phyloP scores from a whole-genome alignment of 2,888 invertebrate genomes.

The Pammene fasciana region DNA sequence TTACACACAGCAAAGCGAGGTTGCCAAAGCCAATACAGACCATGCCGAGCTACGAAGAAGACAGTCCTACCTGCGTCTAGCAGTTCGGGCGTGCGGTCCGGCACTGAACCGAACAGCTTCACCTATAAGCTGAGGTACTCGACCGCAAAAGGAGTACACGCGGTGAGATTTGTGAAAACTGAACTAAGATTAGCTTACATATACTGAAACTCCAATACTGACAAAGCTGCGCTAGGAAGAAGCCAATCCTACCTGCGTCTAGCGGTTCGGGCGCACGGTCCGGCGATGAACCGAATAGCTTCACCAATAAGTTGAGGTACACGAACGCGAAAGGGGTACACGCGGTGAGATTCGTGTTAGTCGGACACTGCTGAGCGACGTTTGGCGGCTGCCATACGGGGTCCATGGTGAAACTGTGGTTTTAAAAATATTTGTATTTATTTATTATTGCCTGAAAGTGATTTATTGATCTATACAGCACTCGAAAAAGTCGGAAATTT shows the following conservation, averaged over 20 bases:
- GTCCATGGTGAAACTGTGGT: background rate
- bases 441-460: too few species aligned
- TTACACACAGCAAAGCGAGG: too few species aligned
- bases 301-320: conserved; percentile 7
- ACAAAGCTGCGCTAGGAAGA: too few species aligned
- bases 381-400: conserved; percentile 8
- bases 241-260: background rate
- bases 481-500: too few species aligned
- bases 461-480: too few species aligned
- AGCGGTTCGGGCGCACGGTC: background rate
- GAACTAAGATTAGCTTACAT: too few species aligned
- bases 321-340: conserved; percentile 12
- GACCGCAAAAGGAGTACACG: conserved; percentile 7
- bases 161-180: too few species aligned
- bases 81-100: background rate
- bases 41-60: too few species aligned
- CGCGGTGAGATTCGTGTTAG: conserved; percentile 5
- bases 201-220: too few species aligned
- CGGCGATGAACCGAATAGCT: conserved; percentile 4
- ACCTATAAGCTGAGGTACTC: conserved; percentile 4
- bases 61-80: background rate
- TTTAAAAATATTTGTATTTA: background rate
- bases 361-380: conserved; percentile 4
- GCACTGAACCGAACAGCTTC: background rate
- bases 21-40: too few species aligned